Conservation (phyloP, 1,140 invertebrate genomes). For the Agraylea sexmaculata region DNA sequence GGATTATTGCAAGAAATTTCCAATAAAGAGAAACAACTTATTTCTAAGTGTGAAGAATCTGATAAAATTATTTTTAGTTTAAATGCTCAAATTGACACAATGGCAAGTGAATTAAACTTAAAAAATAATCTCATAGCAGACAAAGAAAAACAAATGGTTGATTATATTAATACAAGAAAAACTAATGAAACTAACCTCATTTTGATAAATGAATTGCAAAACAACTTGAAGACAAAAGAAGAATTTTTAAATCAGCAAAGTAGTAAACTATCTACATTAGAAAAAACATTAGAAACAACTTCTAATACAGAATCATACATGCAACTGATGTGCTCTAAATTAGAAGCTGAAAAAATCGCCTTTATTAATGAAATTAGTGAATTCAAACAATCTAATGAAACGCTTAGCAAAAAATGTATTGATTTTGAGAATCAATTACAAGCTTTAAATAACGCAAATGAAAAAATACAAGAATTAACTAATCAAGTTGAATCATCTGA, state of each 20-base stretch:
- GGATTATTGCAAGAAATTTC: slow-evolving; percentile 3
- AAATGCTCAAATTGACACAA: slow-evolving; percentile 39
- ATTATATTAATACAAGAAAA: too few relatives aligned
- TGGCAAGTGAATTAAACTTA: slow-evolving; percentile 31
- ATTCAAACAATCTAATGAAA: slow-evolving; percentile 27
- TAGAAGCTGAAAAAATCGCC: slow-evolving; percentile 47
- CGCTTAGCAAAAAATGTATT: slow-evolving; percentile 38
- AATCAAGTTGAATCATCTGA: slow-evolving; percentile 33
- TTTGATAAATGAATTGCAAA: too few relatives aligned
- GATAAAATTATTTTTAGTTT: neutral
- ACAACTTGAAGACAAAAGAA: too few relatives aligned
- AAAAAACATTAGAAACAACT: too few relatives aligned
- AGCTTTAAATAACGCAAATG: slow-evolving; percentile 36
- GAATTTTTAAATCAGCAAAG: too few relatives aligned
- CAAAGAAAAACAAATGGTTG: too few relatives aligned
- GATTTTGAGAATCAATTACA: slow-evolving; percentile 38
- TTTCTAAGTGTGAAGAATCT: neutral
- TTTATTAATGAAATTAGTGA: slow-evolving; percentile 29
- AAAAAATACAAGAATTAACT: slow-evolving; percentile 38
- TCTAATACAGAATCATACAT: too few relatives aligned
- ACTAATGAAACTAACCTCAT: too few relatives aligned
- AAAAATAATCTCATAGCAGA: slow-evolving; percentile 26
- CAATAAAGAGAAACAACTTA: neutral
- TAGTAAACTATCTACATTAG: too few relatives aligned
- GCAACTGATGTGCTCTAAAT: too few relatives aligned